phyloP scores from a whole-genome alignment of 2,113 vertebrate genomes.

The Amphilophus citrinellus region DNA sequence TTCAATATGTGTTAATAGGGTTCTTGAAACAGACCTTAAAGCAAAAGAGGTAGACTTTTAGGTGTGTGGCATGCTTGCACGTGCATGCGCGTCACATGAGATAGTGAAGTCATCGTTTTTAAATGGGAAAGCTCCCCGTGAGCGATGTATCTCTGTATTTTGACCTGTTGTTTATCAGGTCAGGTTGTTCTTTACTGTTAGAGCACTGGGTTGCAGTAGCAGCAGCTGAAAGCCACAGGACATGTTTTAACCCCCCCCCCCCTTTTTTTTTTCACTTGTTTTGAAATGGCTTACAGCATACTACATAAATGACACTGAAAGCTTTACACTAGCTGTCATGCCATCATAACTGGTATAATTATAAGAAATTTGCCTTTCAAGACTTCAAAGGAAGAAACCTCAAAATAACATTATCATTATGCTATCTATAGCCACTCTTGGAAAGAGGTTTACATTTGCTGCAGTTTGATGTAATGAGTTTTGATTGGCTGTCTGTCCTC shows the following conservation, averaged over 20 bases:
- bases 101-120: conserved; percentile 42
- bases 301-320: background rate
- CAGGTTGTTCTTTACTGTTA: conserved; percentile 8
- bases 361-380: conserved; percentile 22
- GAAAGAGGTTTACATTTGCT: background rate
- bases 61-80: background rate
- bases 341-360: background rate
- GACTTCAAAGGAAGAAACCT: background rate
- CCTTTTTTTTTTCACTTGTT: background rate
- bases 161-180: conserved; percentile 41
- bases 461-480: conserved; percentile 12
- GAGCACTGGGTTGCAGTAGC: background rate
- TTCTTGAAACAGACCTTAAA: conserved; percentile 18
- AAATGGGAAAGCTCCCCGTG: conserved; percentile 21
- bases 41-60: background rate
- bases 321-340: background rate
- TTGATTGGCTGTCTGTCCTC: conserved; percentile 46
- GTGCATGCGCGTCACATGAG: background rate
- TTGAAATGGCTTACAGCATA: background rate
- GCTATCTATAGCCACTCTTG: background rate
- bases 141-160: conserved; percentile 15
- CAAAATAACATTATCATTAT: background rate
- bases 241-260: conserved; percentile 9
- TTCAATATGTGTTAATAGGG: conserved; percentile 50
- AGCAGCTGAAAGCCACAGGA: conserved; percentile 11